phyloP scores from a whole-genome alignment of 2,797 vertebrate genomes.

The Prunella strophiata region DNA sequence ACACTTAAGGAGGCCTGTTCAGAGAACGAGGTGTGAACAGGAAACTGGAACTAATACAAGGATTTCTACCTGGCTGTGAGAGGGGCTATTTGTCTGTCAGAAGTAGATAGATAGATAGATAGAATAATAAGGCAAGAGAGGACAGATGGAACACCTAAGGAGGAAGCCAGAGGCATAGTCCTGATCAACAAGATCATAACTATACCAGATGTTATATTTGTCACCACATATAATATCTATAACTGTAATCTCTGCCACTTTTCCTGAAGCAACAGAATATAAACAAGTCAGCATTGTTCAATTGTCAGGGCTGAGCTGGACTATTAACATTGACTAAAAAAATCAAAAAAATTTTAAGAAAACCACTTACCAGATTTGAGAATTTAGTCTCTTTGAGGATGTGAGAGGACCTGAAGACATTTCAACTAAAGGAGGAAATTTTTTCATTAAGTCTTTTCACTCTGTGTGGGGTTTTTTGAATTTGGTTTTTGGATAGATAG shows the following conservation, averaged over 20 bases:
- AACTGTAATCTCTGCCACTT: not conserved
- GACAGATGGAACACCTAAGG: not conserved
- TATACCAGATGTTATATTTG: not conserved
- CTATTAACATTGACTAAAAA: not conserved
- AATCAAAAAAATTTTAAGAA: not conserved
- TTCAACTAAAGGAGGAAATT: not conserved
- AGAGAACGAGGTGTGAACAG: rapidly evolving
- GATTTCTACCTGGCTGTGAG: not conserved
- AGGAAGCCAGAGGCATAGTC: not conserved
- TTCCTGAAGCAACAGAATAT: not conserved
- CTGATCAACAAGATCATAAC: not conserved
- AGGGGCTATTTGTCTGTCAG: not conserved
- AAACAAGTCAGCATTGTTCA: not conserved
- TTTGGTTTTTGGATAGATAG: not conserved
- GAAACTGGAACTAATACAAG: not conserved
- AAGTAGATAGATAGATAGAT: not conserved
- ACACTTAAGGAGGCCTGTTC: not conserved
- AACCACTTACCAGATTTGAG: not conserved
- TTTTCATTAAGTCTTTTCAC: not conserved
- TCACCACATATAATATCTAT: not conserved
- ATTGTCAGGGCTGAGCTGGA: not conserved
- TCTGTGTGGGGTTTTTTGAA: rapidly evolving
- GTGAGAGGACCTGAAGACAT: not conserved
- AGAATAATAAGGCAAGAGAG: not conserved
- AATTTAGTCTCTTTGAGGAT: not conserved